A percentile compares a stretch with the other conserved stretches of the same genome.
These are phyloP conservation scores for Cyanoliseus patagonus DNA, from an alignment of 2,113 vertebrate genomes.

Conservation along the genomic window DNA sequence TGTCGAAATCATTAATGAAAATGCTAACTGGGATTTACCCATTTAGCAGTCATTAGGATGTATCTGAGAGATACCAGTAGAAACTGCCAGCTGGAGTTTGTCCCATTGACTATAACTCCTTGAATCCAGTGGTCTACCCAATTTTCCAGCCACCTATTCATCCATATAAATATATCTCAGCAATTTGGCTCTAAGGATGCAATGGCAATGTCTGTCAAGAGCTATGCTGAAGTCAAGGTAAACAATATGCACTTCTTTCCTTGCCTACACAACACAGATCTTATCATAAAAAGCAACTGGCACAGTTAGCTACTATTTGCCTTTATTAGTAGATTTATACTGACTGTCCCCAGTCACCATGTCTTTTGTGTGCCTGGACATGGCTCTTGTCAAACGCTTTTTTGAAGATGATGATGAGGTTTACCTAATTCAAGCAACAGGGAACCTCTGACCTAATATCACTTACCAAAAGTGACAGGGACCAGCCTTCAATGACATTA, in stretches of 20 bases:
- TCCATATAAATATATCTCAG: background rate
- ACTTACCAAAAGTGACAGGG: background rate
- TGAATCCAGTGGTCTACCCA: background rate
- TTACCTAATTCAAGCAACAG: background rate
- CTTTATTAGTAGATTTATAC: background rate
- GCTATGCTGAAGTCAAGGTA: background rate
- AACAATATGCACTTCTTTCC: background rate
- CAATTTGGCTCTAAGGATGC: background rate
- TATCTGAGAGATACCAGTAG: background rate
- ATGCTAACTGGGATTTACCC: background rate
- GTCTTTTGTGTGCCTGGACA: background rate
- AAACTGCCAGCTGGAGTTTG: background rate
- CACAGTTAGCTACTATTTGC: background rate
- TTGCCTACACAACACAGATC: background rate
- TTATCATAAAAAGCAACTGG: background rate
- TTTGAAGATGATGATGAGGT: background rate
- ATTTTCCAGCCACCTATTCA: background rate
- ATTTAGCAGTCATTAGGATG: background rate
- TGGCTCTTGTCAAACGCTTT: background rate
- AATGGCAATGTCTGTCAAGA: background rate
- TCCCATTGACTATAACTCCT: background rate
- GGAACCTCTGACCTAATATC: background rate
- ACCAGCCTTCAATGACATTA: background rate
- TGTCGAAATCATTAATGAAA: background rate
- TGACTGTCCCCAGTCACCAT: background rate